Conservation (phyloP, 2,797 vertebrate species). For the Gobio occitaniae region DNA sequence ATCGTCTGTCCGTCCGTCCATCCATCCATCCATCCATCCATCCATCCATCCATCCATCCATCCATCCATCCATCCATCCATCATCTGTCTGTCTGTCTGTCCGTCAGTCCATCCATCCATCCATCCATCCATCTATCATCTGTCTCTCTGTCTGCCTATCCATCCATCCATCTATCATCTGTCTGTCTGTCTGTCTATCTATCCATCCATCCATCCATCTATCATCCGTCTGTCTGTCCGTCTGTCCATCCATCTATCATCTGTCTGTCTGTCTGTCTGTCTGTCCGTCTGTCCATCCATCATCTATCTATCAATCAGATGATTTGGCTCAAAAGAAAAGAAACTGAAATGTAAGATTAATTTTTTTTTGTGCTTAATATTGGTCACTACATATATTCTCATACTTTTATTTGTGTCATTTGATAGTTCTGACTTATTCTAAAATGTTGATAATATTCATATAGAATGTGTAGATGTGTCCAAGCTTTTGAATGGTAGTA, state of each 20-base stretch:
- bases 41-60: too few species aligned
- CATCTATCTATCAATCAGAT: too few species aligned
- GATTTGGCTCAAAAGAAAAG: neutral
- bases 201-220: too few species aligned
- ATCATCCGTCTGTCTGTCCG: too few species aligned
- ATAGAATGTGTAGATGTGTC: neutral
- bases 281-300: accelerated
- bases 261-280: too few species aligned
- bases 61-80: too few species aligned
- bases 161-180: accelerated
- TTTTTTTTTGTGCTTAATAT: neutral
- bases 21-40: too few species aligned
- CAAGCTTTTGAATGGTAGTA: neutral
- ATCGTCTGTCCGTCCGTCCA: too few species aligned
- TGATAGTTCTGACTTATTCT: neutral
- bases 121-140: too few species aligned
- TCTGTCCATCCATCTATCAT: too few species aligned
- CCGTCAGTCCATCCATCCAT: accelerated
- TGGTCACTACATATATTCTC: neutral
- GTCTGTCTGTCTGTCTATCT: accelerated
- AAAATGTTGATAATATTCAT: neutral
- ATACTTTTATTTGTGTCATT: neutral
- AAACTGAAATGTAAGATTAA: neutral
- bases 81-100: too few species aligned
- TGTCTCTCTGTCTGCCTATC: accelerated